Conservation (phyloP, 2,797 vertebrate genomes). For the Moxostoma hubbsi region DNA sequence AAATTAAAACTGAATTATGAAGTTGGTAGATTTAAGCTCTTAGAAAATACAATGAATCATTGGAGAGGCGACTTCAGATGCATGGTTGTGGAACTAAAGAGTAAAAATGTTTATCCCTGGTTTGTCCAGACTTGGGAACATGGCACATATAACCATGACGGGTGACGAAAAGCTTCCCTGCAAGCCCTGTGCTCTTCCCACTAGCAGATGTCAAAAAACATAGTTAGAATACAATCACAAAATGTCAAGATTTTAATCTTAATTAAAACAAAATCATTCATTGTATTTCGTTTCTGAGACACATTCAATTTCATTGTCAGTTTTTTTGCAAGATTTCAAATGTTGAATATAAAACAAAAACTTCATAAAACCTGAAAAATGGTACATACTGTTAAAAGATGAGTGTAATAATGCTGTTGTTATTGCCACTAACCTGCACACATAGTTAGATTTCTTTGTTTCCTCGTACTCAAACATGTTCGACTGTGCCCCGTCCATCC, state of each 20-base stretch:
- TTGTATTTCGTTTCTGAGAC: not conserved
- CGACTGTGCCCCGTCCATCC: not conserved
- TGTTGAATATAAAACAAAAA: no score
- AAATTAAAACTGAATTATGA: not conserved
- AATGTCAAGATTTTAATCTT: not conserved
- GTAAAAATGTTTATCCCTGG: not conserved
- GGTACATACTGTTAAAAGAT: no score
- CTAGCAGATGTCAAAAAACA: not conserved
- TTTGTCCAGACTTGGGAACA: not conserved
- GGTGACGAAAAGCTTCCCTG: not conserved
- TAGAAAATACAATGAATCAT: not conserved
- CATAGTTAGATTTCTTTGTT: not conserved
- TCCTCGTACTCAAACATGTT: not conserved
- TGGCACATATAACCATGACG: not conserved
- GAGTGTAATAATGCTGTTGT: not conserved
- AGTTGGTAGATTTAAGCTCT: not conserved
- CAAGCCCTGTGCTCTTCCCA: not conserved
- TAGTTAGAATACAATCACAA: not conserved
- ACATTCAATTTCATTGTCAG: not conserved
- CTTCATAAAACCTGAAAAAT: no score
- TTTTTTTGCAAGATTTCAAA: not conserved
- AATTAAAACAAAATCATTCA: no score
- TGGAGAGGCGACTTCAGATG: not conserved
- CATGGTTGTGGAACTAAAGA: not conserved
- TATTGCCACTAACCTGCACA: not conserved